phyloP scores from a whole-genome alignment of 1,140 invertebrate genomes.

The Anagrus nilaparvatae region DNA sequence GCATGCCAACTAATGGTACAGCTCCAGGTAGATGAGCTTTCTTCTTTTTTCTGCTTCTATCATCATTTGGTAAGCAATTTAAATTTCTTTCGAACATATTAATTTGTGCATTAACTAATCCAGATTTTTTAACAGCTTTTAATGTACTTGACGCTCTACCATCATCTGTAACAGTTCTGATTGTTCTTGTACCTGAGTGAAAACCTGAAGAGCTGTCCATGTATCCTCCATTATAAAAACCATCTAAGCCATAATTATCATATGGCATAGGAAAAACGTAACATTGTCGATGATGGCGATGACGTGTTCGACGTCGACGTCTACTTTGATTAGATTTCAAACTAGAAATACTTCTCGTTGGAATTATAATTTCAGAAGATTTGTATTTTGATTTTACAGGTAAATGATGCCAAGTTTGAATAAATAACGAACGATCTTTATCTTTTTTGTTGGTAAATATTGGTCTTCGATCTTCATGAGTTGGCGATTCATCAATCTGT shows the following conservation, averaged over 20 bases:
- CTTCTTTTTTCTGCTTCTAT: slow-evolving; percentile 10
- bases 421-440: too few species aligned
- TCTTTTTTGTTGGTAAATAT: too few species aligned
- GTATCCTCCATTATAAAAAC: too few species aligned
- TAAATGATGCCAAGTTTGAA: too few species aligned
- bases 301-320: slow-evolving; percentile 3
- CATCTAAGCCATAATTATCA: too few species aligned
- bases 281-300: slow-evolving; percentile 3
- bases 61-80: neutral
- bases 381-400: too few species aligned
- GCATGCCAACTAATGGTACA: slow-evolving; percentile 39
- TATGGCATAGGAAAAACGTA: too few species aligned
- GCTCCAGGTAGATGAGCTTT: slow-evolving; percentile 23
- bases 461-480: too few species aligned
- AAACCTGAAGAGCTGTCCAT: too few species aligned
- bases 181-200: slow-evolving; percentile 7
- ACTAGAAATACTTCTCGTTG: neutral
- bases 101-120: slow-evolving; percentile 28
- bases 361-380: too few species aligned
- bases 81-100: slow-evolving; percentile 32
- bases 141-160: slow-evolving; percentile 12
- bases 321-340: neutral
- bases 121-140: slow-evolving; percentile 10
- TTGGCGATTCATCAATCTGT: too few species aligned
- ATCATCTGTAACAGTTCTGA: neutral